Percentiles rank a stretch among this genome's conserved stretches.
phyloP scores from a whole-genome alignment of 2,797 vertebrate species.

The Myotis pilosus region DNA sequence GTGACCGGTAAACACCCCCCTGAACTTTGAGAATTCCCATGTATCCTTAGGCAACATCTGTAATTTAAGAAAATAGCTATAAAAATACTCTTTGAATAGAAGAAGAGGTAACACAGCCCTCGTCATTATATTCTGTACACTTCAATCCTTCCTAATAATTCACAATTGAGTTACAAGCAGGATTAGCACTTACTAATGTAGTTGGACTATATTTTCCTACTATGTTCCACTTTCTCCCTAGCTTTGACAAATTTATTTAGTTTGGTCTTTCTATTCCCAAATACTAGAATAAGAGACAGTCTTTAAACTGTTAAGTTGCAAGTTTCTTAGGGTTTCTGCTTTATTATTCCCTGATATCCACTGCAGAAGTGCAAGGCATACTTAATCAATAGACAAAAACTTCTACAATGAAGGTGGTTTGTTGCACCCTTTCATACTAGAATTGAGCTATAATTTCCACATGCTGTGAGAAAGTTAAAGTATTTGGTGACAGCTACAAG shows the following conservation, averaged over 20 bases:
- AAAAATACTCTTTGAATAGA: background rate
- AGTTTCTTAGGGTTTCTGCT: conserved; percentile 46
- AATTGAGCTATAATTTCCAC: background rate
- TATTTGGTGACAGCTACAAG: background rate
- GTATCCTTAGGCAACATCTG: background rate
- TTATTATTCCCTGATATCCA: conserved; percentile 36
- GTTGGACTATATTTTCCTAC: background rate
- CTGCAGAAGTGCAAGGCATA: background rate
- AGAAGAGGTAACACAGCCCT: conserved; percentile 19
- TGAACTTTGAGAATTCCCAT: background rate
- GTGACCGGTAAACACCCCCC: background rate
- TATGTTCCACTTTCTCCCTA: background rate
- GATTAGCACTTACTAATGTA: background rate
- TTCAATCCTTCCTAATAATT: background rate
- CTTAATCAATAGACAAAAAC: background rate
- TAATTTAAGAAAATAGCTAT: background rate
- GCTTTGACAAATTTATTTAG: background rate
- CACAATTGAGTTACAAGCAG: background rate
- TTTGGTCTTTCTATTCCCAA: conserved; percentile 4
- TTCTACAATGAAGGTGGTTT: background rate
- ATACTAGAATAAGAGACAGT: background rate
- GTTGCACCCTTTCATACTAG: background rate
- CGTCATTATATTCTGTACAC: background rate
- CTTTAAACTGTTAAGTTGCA: background rate
- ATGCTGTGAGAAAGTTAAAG: background rate